Evolutionary conservation across 2,113 vertebrate genomes (phyloP).

Genomic region (Anas platyrhynchos): DNA sequence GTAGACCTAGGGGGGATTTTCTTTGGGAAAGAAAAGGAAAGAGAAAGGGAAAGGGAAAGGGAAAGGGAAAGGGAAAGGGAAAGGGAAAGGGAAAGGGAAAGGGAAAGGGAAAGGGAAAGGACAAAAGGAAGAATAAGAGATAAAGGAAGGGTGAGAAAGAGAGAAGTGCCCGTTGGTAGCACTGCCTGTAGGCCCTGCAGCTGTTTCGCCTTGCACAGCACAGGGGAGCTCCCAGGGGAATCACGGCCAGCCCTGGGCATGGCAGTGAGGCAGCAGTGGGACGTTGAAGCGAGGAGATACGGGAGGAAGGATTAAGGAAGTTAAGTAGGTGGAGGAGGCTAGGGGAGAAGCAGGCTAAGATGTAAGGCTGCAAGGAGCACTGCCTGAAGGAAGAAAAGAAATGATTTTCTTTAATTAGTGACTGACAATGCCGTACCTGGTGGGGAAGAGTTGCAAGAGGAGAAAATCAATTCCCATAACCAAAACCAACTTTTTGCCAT

Average conservation of each 20-base stretch:
- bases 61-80: rapidly evolving
- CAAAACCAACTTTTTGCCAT: neutral
- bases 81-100: too few relatives aligned
- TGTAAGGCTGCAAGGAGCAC: neutral
- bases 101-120: rapidly evolving
- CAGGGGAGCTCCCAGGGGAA: neutral
- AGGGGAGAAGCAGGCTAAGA: neutral
- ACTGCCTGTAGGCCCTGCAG: neutral
- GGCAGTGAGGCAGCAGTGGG: neutral
- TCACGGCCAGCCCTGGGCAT: neutral
- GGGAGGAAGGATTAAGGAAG: neutral
- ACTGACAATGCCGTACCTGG: neutral
- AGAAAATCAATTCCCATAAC: neutral
- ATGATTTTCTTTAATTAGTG: conserved; percentile 36
- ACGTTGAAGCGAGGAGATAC: neutral
- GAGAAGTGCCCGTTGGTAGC: neutral
- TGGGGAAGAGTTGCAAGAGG: neutral
- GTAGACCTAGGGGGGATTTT: neutral
- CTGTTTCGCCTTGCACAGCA: neutral
- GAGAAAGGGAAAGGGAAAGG: rapidly evolving
- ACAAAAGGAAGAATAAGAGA: neutral
- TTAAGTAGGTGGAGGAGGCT: neutral
- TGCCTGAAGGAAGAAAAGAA: neutral
- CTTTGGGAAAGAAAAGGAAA: neutral
- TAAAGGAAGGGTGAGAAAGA: too few relatives aligned